phyloP scores from a whole-genome alignment of 2,113 vertebrate genomes.

The Nesoenas mayeri region DNA sequence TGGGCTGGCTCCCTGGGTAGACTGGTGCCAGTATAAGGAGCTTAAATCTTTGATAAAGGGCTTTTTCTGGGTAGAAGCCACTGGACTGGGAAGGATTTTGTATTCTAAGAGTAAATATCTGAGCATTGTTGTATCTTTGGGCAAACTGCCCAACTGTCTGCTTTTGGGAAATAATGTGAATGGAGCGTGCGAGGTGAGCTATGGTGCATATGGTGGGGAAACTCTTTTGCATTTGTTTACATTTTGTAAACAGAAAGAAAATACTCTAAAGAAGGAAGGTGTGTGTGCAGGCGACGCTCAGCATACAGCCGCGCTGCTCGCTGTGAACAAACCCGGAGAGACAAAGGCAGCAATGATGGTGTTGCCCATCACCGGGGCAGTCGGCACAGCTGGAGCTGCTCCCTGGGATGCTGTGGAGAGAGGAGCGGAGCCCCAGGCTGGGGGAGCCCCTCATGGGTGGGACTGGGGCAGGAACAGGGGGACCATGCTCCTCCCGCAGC shows the following conservation, averaged over 20 bases:
- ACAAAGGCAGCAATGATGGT: rapidly evolving
- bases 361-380: rapidly evolving
- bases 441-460: background rate
- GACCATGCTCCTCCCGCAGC: background rate
- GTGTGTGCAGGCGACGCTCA: rapidly evolving
- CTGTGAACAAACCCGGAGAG: background rate
- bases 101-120: background rate
- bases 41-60: background rate
- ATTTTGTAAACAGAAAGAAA: background rate
- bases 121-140: background rate
- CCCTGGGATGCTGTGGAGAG: rapidly evolving
- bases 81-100: background rate
- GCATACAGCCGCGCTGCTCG: too few species aligned
- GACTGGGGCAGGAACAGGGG: background rate
- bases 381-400: rapidly evolving
- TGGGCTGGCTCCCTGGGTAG: background rate
- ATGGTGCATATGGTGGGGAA: background rate
- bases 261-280: background rate
- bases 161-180: background rate
- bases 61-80: background rate
- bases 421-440: rapidly evolving
- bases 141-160: background rate
- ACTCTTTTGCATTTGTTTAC: background rate
- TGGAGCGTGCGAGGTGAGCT: background rate
- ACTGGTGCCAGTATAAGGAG: background rate